These are phyloP conservation scores for Carterocephalus palaemon DNA, from an alignment of 2,888 invertebrate genomes.

Conservation along the genomic window DNA sequence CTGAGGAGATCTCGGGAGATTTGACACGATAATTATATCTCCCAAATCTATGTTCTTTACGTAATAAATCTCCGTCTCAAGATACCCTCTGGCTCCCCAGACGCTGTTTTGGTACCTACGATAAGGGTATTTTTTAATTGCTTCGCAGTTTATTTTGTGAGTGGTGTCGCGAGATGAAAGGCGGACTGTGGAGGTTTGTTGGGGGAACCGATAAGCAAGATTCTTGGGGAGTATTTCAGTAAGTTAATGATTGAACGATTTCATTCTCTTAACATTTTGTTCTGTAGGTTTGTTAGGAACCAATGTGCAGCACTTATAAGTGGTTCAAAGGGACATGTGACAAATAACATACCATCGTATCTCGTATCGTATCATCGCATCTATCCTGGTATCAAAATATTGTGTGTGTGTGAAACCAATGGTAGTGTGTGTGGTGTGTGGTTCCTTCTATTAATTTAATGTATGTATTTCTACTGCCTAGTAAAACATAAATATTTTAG, in stretches of 20 bases:
- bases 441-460: no score
- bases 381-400: no score
- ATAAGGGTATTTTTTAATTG: conserved; percentile 15
- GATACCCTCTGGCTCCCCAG: conserved; percentile 8
- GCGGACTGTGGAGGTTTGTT: neutral
- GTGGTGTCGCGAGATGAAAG: neutral
- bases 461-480: no score
- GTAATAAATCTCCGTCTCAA: conserved; percentile 30
- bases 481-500: no score
- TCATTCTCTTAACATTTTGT: no score
- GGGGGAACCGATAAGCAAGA: neutral
- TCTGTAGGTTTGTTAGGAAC: no score
- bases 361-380: no score
- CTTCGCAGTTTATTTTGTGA: conserved; percentile 4
- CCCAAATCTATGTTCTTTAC: conserved; percentile 27
- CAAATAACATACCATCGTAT: no score
- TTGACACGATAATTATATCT: conserved; percentile 39
- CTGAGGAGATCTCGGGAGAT: conserved; percentile 29
- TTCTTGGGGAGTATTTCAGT: neutral
- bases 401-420: no score
- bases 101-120: conserved; percentile 5
- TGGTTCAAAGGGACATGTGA: no score
- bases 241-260: conserved; percentile 5
- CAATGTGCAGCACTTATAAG: no score
- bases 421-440: no score